These are phyloP conservation scores for Xyliphius kryptos DNA, from an alignment of 2,113 vertebrate species.

Conservation along the genomic window DNA sequence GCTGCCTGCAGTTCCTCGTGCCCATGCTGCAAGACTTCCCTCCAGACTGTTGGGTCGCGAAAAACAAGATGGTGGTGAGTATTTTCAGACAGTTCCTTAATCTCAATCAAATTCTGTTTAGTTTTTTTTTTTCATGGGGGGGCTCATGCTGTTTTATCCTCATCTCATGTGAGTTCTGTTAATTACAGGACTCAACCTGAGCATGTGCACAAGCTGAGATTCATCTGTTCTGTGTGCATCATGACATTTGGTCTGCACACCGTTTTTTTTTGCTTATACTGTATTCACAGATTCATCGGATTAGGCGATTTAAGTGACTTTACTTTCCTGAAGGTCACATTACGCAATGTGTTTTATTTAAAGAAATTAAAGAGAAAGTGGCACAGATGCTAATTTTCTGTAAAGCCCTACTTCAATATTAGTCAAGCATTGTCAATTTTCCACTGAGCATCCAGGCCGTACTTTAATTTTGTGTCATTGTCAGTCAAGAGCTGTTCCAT, in stretches of 20 bases:
- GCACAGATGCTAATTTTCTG: constrained; percentile 35
- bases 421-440: constrained; percentile 44
- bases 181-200: no score
- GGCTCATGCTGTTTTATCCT: no score
- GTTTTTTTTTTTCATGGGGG: no score
- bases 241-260: constrained; percentile 28
- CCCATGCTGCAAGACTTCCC: constrained; percentile 99
- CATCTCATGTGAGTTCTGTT: no score
- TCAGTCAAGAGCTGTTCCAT: constrained; percentile 34
- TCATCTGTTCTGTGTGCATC: constrained; percentile 38
- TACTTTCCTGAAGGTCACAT: constrained; percentile 28
- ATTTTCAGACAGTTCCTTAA: no score
- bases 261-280: constrained; percentile 18
- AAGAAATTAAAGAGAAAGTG: constrained; percentile 28
- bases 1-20: no score
- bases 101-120: no score
- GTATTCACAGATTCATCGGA: constrained; percentile 31
- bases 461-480: constrained; percentile 45
- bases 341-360: constrained; percentile 20
- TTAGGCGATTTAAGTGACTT: constrained; percentile 20
- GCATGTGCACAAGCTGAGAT: no score
- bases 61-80: constrained; percentile 98
- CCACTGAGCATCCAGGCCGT: constrained; percentile 40
- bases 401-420: constrained; percentile 39
- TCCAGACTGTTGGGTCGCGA: constrained; percentile 91